These are phyloP conservation scores for Pseudomyrmex sp. DNA, from an alignment of 1,140 invertebrate species.

Conservation along the genomic window DNA sequence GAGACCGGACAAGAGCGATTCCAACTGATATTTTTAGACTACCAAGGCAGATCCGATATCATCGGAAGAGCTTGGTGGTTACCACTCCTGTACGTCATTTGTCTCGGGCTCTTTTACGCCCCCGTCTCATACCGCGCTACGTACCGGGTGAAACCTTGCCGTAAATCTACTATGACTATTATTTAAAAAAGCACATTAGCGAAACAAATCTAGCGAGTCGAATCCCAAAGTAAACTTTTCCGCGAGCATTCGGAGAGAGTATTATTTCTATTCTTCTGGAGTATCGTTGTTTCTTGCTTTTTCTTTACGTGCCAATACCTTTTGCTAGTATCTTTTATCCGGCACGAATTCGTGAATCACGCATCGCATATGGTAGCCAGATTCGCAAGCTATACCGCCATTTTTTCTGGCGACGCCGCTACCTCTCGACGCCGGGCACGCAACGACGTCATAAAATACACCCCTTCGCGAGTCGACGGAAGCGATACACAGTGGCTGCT, in stretches of 20 bases:
- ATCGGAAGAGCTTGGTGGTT: conserved; percentile 79
- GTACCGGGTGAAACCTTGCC: conserved; percentile 74
- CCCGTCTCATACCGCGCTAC: conserved; percentile 73
- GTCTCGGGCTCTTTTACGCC: conserved; percentile 80
- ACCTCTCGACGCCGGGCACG: conserved; percentile 47
- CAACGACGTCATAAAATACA: conserved; percentile 66
- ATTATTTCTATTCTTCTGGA: background rate
- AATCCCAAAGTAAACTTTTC: too few relatives aligned
- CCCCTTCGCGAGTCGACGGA: conserved; percentile 43
- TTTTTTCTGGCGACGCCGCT: conserved; percentile 58
- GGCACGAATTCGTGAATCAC: conserved; percentile 20
- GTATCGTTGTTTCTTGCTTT: background rate
- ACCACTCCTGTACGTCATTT: conserved; percentile 84
- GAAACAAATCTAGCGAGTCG: too few relatives aligned
- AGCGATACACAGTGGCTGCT: conserved; percentile 57
- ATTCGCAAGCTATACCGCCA: background rate
- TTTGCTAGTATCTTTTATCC: background rate
- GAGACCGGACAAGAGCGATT: conserved; percentile 40
- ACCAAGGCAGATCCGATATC: conserved; percentile 81
- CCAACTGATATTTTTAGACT: conserved; percentile 78
- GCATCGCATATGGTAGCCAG: background rate
- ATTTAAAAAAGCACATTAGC: conserved; percentile 10
- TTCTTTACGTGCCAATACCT: background rate
- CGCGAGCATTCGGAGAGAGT: too few relatives aligned
- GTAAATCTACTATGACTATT: background rate